A percentile compares a stretch with the other conserved stretches of the same genome.
Evolutionary conservation across 1,140 invertebrate genomes (phyloP).

Genomic region (Pseudobourletiella spinata): DNA sequence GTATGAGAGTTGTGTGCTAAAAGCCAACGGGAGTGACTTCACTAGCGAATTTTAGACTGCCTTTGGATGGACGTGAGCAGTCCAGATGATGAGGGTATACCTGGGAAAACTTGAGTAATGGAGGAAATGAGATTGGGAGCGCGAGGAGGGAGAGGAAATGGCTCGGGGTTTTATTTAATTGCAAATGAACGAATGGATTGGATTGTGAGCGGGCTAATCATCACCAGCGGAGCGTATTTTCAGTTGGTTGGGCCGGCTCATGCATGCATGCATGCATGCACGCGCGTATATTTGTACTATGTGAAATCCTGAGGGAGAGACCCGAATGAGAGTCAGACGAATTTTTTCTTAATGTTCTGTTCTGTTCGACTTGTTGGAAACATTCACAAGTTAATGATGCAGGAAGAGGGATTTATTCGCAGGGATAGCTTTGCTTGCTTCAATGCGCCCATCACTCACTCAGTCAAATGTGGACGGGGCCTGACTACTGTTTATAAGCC

Average conservation of each 20-base stretch:
- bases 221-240: conserved; percentile 15
- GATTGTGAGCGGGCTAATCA: conserved; percentile 16
- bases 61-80: too few relatives aligned
- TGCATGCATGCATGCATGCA: too few relatives aligned
- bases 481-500: background rate
- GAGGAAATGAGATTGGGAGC: too few relatives aligned
- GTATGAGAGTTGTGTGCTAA: too few relatives aligned
- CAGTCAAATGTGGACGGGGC: background rate
- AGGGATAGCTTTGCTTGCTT: conserved; percentile 4
- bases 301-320: background rate
- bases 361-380: conserved; percentile 12
- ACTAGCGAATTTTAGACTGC: too few relatives aligned
- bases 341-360: conserved; percentile 20
- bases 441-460: conserved; percentile 3
- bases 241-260: conserved; percentile 2
- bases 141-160: conserved; percentile 3
- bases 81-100: too few relatives aligned
- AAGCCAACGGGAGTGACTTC: too few relatives aligned
- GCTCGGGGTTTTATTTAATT: conserved; percentile 25
- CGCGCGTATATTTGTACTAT: background rate
- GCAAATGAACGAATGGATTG: conserved; percentile 19
- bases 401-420: conserved; percentile 29
- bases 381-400: conserved; percentile 31
- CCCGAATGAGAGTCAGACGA: conserved; percentile 2
- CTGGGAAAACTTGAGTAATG: too few relatives aligned